These are phyloP conservation scores for Phrynosoma blainvillii DNA, from an alignment of 2,113 vertebrate species.

Conservation along the genomic window DNA sequence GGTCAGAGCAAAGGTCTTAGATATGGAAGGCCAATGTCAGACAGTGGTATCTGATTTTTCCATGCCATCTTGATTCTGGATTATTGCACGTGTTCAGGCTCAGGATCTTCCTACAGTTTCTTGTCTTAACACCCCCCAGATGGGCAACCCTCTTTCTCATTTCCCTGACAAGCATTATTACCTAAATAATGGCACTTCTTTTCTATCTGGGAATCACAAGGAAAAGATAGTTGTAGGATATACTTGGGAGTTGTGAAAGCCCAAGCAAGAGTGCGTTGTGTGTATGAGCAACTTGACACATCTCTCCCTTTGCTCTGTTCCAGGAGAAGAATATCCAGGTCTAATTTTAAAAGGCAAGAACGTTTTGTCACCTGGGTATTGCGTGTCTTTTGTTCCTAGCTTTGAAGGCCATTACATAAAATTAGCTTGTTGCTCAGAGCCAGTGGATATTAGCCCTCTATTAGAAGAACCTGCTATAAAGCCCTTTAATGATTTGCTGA, in stretches of 20 bases:
- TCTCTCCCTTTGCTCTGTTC: constrained; percentile 9
- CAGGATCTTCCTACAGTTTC: fast-evolving
- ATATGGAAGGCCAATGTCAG: too few species aligned
- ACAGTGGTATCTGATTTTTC: too few species aligned
- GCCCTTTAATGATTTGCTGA: constrained; percentile 55
- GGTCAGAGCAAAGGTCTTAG: too few species aligned
- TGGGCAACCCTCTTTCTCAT: fast-evolving
- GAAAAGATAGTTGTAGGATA: fast-evolving
- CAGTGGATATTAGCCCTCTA: not conserved
- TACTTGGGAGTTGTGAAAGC: constrained; percentile 18
- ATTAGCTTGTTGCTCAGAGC: constrained; percentile 53
- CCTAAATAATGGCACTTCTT: fast-evolving
- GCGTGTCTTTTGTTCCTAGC: constrained; percentile 26
- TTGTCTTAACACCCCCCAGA: not conserved
- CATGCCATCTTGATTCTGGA: not conserved
- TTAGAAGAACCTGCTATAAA: constrained; percentile 39
- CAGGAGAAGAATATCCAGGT: constrained; percentile 13
- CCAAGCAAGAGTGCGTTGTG: not conserved
- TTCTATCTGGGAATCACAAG: not conserved
- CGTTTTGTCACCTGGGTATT: constrained; percentile 45
- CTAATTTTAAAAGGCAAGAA: constrained; percentile 58
- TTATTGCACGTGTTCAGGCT: not conserved
- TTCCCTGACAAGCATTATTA: fast-evolving
- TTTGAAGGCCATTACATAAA: constrained; percentile 60
- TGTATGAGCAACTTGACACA: constrained; percentile 2